Percentiles rank a stretch among this genome's conserved stretches.
phyloP scores from a whole-genome alignment of 37 sponge, comb jelly and placozoan genomes.

The Aplysina aerophoba region DNA sequence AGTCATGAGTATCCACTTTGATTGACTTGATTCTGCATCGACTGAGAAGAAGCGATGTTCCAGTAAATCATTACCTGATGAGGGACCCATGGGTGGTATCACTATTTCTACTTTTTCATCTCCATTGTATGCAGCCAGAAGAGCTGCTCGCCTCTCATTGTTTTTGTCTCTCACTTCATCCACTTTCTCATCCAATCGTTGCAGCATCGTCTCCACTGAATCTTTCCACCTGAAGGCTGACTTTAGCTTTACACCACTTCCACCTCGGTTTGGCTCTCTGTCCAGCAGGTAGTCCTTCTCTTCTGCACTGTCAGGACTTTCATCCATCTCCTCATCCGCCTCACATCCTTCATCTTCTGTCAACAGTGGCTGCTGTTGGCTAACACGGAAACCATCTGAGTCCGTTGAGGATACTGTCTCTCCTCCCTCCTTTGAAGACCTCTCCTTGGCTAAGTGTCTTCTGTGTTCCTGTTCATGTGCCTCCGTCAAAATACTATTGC shows the following conservation, averaged over 20 bases:
- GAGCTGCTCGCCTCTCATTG: background rate
- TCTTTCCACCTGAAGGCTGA: conserved; percentile 77
- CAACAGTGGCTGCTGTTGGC: background rate
- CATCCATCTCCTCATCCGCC: conserved; percentile 42
- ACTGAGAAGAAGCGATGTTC: too few species aligned
- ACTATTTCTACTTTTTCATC: background rate
- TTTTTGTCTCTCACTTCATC: conserved; percentile 60
- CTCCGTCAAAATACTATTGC: conserved; percentile 68
- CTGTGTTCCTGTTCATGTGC: conserved; percentile 58
- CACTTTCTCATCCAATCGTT: conserved; percentile 68
- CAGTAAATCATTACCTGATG: too few species aligned
- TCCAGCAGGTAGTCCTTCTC: conserved; percentile 44
- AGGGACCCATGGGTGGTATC: too few species aligned
- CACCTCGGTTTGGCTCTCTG: background rate
- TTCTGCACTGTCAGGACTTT: conserved; percentile 55
- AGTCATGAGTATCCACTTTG: background rate
- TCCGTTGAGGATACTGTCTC: conserved; percentile 15
- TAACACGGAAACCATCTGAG: background rate
- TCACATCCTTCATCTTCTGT: conserved; percentile 26
- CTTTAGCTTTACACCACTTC: conserved; percentile 55
- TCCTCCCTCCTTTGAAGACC: background rate
- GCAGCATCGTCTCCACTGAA: conserved; percentile 43
- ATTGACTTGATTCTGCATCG: too few species aligned
- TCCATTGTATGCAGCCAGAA: background rate
- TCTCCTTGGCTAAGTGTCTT: conserved; percentile 33